phyloP scores from a whole-genome alignment of 2,888 invertebrate species.

The Plagodis pulveraria region DNA sequence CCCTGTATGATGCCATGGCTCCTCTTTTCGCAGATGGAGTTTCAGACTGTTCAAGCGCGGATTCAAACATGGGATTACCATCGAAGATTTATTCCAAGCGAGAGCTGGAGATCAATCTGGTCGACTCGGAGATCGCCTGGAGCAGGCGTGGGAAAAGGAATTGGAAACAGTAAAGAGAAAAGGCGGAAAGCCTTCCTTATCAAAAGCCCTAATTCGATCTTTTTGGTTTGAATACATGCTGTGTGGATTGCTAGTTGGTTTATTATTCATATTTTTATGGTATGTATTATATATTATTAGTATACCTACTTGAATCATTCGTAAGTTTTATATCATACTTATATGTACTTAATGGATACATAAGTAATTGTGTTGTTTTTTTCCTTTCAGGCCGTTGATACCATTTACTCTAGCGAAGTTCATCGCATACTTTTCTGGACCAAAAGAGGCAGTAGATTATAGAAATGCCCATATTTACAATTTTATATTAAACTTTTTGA shows the following conservation, averaged over 20 bases:
- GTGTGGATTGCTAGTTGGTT: conserved; percentile 84
- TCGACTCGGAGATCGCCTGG: conserved; percentile 87
- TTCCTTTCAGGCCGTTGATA: conserved; percentile 84
- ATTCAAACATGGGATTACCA: conserved; percentile 85
- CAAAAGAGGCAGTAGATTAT: conserved; percentile 72
- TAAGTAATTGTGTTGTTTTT: not conserved
- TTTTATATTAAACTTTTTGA: conserved; percentile 84
- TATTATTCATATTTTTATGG: conserved; percentile 86
- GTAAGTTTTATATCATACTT: not conserved
- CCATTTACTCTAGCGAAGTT: conserved; percentile 86
- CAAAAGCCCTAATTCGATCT: conserved; percentile 84
- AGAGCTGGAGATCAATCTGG: conserved; percentile 86
- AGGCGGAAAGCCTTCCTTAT: conserved; percentile 84
- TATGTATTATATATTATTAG: conserved; percentile 58
- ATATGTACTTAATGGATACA: no score
- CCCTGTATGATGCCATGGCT: conserved; percentile 6
- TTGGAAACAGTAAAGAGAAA: conserved; percentile 71
- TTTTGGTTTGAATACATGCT: conserved; percentile 86
- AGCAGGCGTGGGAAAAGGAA: conserved; percentile 87
- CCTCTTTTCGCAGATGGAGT: conserved; percentile 85
- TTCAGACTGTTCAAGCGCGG: conserved; percentile 87
- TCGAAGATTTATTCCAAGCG: conserved; percentile 88
- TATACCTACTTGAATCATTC: not conserved
- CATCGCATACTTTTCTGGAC: conserved; percentile 86
- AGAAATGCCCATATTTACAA: conserved; percentile 88